phyloP scores from a whole-genome alignment of 2,113 vertebrate species.

The Cinclus cinclus region DNA sequence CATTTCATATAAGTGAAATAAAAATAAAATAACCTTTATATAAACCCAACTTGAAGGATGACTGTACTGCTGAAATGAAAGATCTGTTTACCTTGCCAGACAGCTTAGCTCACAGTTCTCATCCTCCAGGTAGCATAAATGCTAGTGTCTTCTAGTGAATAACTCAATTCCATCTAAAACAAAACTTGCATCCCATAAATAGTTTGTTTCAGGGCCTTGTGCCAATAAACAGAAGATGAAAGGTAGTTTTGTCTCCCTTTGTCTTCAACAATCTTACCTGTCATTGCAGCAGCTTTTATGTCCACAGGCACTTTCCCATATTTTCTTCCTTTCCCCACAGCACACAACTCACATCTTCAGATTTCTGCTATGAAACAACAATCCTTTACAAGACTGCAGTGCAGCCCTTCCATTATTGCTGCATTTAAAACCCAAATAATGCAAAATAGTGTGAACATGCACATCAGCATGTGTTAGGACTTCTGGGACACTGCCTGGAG shows the following conservation, averaged over 20 bases:
- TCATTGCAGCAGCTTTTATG: neutral
- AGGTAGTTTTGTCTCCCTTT: neutral
- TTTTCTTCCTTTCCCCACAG: neutral
- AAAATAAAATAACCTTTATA: constrained; percentile 26
- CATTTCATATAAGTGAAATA: neutral
- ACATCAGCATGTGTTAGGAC: neutral
- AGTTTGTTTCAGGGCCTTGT: neutral
- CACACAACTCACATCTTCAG: neutral
- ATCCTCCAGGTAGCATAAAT: neutral
- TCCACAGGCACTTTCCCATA: neutral
- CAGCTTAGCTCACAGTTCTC: neutral
- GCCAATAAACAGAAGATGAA: neutral
- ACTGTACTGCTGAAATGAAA: neutral
- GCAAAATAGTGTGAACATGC: fast-evolving
- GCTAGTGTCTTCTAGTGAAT: neutral
- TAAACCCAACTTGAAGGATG: neutral
- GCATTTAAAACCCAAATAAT: neutral
- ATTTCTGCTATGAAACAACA: neutral
- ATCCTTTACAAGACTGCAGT: neutral
- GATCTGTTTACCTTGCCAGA: neutral
- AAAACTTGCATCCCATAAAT: neutral
- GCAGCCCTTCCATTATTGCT: neutral
- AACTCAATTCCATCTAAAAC: neutral
- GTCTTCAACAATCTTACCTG: neutral
- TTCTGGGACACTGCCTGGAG: neutral